These are phyloP conservation scores for Salpingus planirostris DNA, from an alignment of 2,888 invertebrate genomes.

Conservation along the genomic window DNA sequence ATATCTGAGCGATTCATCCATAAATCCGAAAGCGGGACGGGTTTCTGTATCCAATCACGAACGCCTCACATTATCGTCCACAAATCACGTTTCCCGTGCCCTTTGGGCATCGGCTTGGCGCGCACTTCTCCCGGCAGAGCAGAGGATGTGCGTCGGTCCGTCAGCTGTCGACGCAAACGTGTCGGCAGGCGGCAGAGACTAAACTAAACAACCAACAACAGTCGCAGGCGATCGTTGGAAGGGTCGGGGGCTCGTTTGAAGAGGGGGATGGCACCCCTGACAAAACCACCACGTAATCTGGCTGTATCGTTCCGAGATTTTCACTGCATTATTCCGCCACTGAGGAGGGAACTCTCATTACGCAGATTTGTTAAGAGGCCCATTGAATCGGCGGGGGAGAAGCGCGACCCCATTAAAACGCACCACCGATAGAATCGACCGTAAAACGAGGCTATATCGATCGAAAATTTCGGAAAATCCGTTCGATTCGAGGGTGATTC, in stretches of 20 bases:
- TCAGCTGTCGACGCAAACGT: slow-evolving; percentile 13
- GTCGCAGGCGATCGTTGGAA: slow-evolving; percentile 11
- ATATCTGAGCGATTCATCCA: too few relatives aligned
- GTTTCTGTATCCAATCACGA: too few relatives aligned
- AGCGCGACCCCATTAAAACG: slow-evolving; percentile 17
- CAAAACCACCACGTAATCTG: slow-evolving; percentile 36
- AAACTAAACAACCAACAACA: slow-evolving; percentile 13
- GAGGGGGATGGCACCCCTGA: slow-evolving; percentile 20
- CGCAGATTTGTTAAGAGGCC: slow-evolving; percentile 35
- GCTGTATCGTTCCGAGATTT: slow-evolving; percentile 36
- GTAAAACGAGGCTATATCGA: too few relatives aligned
- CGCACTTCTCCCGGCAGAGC: too few relatives aligned
- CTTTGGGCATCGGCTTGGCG: too few relatives aligned
- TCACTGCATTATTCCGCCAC: slow-evolving; percentile 32
- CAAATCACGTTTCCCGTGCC: too few relatives aligned
- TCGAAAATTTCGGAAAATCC: too few relatives aligned
- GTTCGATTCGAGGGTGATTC: too few relatives aligned
- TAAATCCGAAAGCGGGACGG: too few relatives aligned
- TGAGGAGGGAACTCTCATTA: slow-evolving; percentile 27
- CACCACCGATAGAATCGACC: slow-evolving; percentile 17
- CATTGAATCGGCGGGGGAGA: slow-evolving; percentile 25
- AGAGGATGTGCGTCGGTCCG: too few relatives aligned
- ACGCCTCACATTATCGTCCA: too few relatives aligned
- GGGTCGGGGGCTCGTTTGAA: slow-evolving; percentile 6
- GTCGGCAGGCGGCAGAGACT: slow-evolving; percentile 10